Base-by-base conservation (phyloP, 2,888 invertebrate genomes). In the Ariolimax columbianus region DNA sequence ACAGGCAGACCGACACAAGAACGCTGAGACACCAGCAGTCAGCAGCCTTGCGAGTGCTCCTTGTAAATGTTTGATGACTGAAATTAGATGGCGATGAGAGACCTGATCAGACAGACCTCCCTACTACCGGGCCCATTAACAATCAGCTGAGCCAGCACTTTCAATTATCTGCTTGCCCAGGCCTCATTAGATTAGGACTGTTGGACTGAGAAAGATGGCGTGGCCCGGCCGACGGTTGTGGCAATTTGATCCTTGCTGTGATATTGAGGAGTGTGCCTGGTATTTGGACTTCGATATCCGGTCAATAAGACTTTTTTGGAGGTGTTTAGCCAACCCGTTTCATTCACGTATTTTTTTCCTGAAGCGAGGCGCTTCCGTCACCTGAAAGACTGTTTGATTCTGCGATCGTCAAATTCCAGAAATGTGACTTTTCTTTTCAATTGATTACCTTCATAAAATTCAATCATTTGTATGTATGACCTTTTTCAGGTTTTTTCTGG, bases 51-150 rank as follows among this genome's bases (percentile, higher is more conserved):
- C n/a, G 70, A 30, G 73, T 43, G 66, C 82, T 75, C 84, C 86
- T 81, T 84, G 89, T 90, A 87, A 90, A 90, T 90, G 90, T 90
- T 90, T 88, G 90, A 90, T 90, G 89, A 90, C 72, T 83, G 86
- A 88, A 89, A 88, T 66, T 77, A 63, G 78, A 77, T 88, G 86
- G 86, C 86, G 88, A 83, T 82, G 30, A 84, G 80, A 84, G 87
- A 86, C 70, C 82, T 77, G 77, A 82, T 87, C 85, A 81, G 59
- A 43, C 85, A 81, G 59, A 43, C 80, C 73, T 78, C 40, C 40
- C 68, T 66, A 63, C 68, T 70, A 83, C 83, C 82, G 63, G 70
- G 66, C 82, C 85, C 88, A 88, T 88, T 88, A 88, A 85, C 87
- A 86, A 86, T 87, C 80, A 86, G 84, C 80, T 82, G 83, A 47